Evolutionary conservation across 2,797 vertebrate genomes (phyloP).

Genomic region (Mormyrus hasselquistii): DNA sequence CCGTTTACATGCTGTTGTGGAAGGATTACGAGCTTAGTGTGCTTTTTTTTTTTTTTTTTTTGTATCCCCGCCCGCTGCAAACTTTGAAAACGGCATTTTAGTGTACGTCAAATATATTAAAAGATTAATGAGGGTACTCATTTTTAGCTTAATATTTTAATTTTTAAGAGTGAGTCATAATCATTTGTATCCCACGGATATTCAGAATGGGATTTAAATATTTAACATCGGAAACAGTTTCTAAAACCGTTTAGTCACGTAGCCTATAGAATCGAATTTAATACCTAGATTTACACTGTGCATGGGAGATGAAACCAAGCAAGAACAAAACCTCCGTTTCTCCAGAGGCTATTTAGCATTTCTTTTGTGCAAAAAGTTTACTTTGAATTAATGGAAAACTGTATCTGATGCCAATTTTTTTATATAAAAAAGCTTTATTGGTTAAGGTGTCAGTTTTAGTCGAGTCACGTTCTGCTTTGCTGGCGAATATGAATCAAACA

Average conservation of each 20-base stretch:
- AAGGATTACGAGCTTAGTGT: not conserved
- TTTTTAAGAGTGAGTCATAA: constrained; percentile 19
- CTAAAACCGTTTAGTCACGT: constrained; percentile 19
- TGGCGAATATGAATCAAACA: not conserved
- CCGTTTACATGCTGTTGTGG: not conserved
- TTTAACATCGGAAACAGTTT: constrained; percentile 22
- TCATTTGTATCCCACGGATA: constrained; percentile 23
- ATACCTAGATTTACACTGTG: not conserved
- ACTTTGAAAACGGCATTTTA: constrained; percentile 6
- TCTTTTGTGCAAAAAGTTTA: not conserved
- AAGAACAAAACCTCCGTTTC: not conserved
- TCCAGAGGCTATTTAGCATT: not conserved
- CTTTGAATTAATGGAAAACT: not conserved
- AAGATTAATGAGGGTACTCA: constrained; percentile 19
- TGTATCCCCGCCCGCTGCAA: not conserved
- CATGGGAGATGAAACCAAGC: not conserved
- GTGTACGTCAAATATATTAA: constrained; percentile 5
- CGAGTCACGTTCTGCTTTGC: not conserved
- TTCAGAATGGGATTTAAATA: constrained; percentile 26
- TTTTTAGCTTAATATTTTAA: constrained; percentile 27
- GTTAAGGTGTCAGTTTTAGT: not conserved
- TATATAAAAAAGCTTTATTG: not conserved
- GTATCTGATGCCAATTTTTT: not conserved
- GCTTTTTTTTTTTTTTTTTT: not conserved
- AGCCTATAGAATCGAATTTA: constrained; percentile 20